These are phyloP conservation scores for Drosophila suzukii DNA, from an alignment of 1,140 invertebrate genomes.

Conservation along the genomic window DNA sequence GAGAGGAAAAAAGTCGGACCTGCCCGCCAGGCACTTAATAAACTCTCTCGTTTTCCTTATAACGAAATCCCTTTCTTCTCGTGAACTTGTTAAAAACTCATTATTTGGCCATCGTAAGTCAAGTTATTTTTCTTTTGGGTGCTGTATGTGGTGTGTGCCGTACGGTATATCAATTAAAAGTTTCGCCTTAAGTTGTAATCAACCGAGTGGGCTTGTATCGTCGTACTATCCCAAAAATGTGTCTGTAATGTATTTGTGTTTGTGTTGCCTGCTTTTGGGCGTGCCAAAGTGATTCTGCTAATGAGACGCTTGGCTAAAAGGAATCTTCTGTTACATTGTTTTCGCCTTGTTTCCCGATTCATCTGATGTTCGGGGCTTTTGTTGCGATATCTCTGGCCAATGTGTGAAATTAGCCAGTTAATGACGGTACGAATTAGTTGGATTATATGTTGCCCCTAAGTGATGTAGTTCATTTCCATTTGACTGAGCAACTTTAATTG, in stretches of 20 bases:
- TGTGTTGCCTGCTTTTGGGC: conserved; percentile 47
- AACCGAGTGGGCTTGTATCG: conserved; percentile 6
- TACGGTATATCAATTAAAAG: conserved; percentile 65
- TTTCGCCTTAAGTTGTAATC: conserved; percentile 47
- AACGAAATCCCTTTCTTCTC: conserved; percentile 11
- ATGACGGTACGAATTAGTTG: conserved; percentile 34
- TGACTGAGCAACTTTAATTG: not conserved
- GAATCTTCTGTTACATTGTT: conserved; percentile 33
- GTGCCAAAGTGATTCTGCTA: conserved; percentile 58
- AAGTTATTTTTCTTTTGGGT: conserved; percentile 22
- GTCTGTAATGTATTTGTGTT: conserved; percentile 13
- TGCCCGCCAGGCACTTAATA: conserved; percentile 20
- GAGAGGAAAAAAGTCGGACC: not conserved
- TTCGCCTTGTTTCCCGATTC: conserved; percentile 30
- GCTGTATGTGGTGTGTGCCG: conserved; percentile 17
- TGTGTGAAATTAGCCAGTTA: conserved; percentile 37
- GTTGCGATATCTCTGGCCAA: conserved; percentile 8
- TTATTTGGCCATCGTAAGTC: conserved; percentile 42
- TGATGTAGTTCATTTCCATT: conserved; percentile 15
- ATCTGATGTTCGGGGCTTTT: conserved; percentile 15
- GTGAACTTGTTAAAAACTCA: conserved; percentile 71
- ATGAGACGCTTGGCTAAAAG: conserved; percentile 36
- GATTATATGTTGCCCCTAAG: conserved; percentile 30
- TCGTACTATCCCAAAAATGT: conserved; percentile 14
- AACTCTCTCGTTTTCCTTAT: conserved; percentile 16